A percentile compares a stretch with the other conserved stretches of the same genome.
Evolutionary conservation across 2,888 invertebrate species (phyloP).

Genomic region (Ceramica pisi): DNA sequence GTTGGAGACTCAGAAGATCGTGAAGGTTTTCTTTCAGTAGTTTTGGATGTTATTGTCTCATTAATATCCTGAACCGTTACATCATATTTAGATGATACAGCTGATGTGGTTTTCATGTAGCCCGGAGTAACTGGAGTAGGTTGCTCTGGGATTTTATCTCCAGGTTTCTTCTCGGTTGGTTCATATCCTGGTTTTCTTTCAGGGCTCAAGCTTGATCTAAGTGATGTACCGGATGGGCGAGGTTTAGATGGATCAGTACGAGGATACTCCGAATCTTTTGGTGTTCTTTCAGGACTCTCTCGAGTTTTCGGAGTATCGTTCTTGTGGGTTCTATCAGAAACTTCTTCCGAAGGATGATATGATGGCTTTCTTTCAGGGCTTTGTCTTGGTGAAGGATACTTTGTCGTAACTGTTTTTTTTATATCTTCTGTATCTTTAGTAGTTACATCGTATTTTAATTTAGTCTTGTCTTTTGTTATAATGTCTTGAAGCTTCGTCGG

Average conservation of each 20-base stretch:
- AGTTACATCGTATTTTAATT: constrained; percentile 35
- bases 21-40: constrained; percentile 42
- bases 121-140: constrained; percentile 26
- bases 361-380: constrained; percentile 61
- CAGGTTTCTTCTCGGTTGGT: constrained; percentile 41
- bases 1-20: constrained; percentile 47
- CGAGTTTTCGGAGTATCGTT: constrained; percentile 15
- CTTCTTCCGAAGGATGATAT: constrained; percentile 16
- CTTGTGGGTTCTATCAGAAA: constrained; percentile 9
- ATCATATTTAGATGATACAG: constrained; percentile 42
- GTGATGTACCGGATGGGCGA: constrained; percentile 37
- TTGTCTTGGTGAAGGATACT: constrained; percentile 42
- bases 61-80: constrained; percentile 26
- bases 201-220: constrained; percentile 54
- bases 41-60: constrained; percentile 36
- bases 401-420: constrained; percentile 40
- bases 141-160: constrained; percentile 24
- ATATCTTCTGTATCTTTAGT: constrained; percentile 40
- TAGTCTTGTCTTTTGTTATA: constrained; percentile 60
- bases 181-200: constrained; percentile 49
- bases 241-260: constrained; percentile 22
- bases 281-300: constrained; percentile 30
- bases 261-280: constrained; percentile 19
- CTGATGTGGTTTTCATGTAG: constrained; percentile 45
- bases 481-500: constrained; percentile 77